Evolutionary conservation across 2,888 invertebrate species (phyloP).

Genomic region (Trissolcus japonicus): DNA sequence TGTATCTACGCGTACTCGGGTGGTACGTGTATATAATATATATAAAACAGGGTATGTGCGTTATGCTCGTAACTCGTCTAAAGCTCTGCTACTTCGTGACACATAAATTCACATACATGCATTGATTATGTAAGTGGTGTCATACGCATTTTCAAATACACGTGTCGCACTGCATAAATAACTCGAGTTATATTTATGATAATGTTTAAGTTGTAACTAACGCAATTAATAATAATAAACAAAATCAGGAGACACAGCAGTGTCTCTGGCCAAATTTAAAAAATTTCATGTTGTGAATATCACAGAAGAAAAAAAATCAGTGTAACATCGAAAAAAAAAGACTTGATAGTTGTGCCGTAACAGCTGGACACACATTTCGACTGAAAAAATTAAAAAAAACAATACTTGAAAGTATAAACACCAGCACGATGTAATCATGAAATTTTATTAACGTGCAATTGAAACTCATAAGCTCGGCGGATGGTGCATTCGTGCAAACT

Average conservation of each 20-base stretch:
- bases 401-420: too few relatives aligned
- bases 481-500: constrained; percentile 2
- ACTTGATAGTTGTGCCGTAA: too few relatives aligned
- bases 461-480: background rate
- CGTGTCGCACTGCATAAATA: constrained; percentile 32
- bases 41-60: constrained; percentile 16
- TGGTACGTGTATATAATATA: constrained; percentile 9
- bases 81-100: constrained; percentile 45
- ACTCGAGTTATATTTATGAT: constrained; percentile 40
- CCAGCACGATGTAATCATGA: too few relatives aligned
- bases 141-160: constrained; percentile 47
- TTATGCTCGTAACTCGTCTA: constrained; percentile 34
- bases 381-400: too few relatives aligned
- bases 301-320: too few relatives aligned
- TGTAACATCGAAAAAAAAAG: too few relatives aligned
- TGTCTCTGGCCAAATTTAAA: too few relatives aligned
- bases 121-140: constrained; percentile 50
- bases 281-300: too few relatives aligned
- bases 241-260: background rate
- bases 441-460: background rate
- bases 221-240: constrained; percentile 15
- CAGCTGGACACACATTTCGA: too few relatives aligned
- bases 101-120: constrained; percentile 38
- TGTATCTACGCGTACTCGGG: constrained; percentile 3
- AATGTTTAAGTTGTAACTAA: constrained; percentile 14